Conservation (phyloP, 2,113 vertebrate genomes). For the Apaloderma vittatum region DNA sequence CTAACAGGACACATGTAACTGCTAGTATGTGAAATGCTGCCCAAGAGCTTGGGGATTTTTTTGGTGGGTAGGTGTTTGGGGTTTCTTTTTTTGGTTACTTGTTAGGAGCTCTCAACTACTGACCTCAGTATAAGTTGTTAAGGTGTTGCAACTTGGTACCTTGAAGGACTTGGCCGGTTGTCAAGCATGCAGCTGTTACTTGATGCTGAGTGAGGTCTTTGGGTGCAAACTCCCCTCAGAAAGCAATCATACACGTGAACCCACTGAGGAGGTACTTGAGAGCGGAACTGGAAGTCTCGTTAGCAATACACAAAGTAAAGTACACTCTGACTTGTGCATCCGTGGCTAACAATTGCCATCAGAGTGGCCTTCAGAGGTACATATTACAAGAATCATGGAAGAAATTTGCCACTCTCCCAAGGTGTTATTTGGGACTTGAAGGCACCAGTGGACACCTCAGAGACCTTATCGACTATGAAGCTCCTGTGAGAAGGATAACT, state of each 20-base stretch:
- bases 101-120: neutral
- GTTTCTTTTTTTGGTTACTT: neutral
- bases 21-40: neutral
- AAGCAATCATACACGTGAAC: neutral
- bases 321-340: neutral
- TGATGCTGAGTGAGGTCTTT: neutral
- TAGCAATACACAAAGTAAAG: neutral
- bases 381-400: neutral
- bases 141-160: neutral
- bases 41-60: neutral
- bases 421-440: neutral
- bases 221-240: neutral
- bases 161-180: neutral
- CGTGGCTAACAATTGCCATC: fast-evolving
- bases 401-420: neutral
- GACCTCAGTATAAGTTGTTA: neutral
- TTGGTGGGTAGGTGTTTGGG: too few relatives aligned
- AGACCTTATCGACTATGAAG: neutral
- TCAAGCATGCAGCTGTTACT: neutral
- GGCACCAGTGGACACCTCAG: neutral
- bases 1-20: neutral
- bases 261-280: neutral
- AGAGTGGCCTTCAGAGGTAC: neutral
- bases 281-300: neutral
- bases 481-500: neutral